A percentile compares a stretch with the other conserved stretches of the same genome.
phyloP scores from a whole-genome alignment of 2,113 vertebrate species.

The Cyprinodon variegatus region DNA sequence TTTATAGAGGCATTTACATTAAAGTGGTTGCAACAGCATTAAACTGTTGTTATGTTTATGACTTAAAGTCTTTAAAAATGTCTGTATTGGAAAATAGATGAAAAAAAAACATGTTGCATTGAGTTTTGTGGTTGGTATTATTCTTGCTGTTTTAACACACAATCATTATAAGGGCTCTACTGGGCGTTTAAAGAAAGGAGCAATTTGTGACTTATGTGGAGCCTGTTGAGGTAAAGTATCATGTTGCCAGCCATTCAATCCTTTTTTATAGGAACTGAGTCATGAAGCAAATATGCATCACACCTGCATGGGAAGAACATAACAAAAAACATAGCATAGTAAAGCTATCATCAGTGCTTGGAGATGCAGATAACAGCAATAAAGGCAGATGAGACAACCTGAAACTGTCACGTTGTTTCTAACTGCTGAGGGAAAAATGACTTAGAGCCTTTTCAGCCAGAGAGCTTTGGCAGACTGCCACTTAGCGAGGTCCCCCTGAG shows the following conservation, averaged over 20 bases:
- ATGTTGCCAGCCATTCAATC: constrained; percentile 24
- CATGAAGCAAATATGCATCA: constrained; percentile 39
- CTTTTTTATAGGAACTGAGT: constrained; percentile 39
- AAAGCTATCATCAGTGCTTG: constrained; percentile 59
- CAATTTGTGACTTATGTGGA: constrained; percentile 24
- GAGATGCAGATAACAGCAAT: constrained; percentile 73
- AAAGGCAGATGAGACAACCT: constrained; percentile 68
- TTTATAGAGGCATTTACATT: not conserved
- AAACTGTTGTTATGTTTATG: constrained; percentile 13
- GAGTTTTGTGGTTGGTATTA: constrained; percentile 22
- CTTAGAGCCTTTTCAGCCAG: constrained; percentile 71
- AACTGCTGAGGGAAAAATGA: constrained; percentile 67
- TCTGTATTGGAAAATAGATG: constrained; percentile 31
- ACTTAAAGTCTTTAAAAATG: constrained; percentile 11
- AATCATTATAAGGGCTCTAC: constrained; percentile 46
- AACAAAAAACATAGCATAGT: constrained; percentile 54
- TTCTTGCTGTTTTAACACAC: constrained; percentile 12
- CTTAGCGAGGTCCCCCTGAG: constrained; percentile 73
- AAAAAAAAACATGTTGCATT: constrained; percentile 31
- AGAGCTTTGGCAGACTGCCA: constrained; percentile 82
- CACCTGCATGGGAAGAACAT: constrained; percentile 53
- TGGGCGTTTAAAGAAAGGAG: constrained; percentile 23
- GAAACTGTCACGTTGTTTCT: constrained; percentile 66
- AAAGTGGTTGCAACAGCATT: constrained; percentile 1
- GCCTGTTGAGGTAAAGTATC: constrained; percentile 24